Evolutionary conservation across 1,140 invertebrate genomes (phyloP).

Genomic region (Tyrophagus putrescentiae): DNA sequence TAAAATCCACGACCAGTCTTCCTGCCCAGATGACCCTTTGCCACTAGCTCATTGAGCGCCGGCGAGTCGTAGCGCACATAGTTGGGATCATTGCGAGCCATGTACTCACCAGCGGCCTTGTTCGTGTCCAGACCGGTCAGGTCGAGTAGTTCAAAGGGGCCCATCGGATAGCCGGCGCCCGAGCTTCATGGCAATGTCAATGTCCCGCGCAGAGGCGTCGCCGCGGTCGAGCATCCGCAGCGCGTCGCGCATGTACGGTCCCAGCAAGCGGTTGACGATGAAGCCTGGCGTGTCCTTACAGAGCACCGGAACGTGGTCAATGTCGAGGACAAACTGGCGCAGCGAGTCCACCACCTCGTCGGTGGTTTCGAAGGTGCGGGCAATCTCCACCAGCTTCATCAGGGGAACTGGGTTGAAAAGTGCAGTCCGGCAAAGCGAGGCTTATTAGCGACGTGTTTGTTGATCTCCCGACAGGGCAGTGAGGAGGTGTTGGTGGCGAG

Average conservation of each 20-base stretch:
- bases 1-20: conserved; percentile 79
- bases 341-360: conserved; percentile 55
- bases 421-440: conserved; percentile 7
- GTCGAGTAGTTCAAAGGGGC: conserved; percentile 61
- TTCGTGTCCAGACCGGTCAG: conserved; percentile 57
- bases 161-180: conserved; percentile 68
- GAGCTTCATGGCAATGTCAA: conserved; percentile 69
- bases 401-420: conserved; percentile 80
- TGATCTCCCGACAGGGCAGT: conserved; percentile 64
- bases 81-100: neutral
- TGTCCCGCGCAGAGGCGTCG: conserved; percentile 49
- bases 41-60: conserved; percentile 53
- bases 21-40: conserved; percentile 60
- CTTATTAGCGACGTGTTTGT: conserved; percentile 29
- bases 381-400: conserved; percentile 68
- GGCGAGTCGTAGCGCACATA: conserved; percentile 8
- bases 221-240: conserved; percentile 58
- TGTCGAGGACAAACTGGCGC: conserved; percentile 56
- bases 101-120: conserved; percentile 39
- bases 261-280: conserved; percentile 64
- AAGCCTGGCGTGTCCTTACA: conserved; percentile 71
- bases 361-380: conserved; percentile 42
- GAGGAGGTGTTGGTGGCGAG: conserved; percentile 82
- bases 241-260: conserved; percentile 60
- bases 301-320: conserved; percentile 61